Percentiles rank a stretch among this genome's conserved stretches.
These are phyloP conservation scores for Diglossa cyanea DNA, from an alignment of 2,797 vertebrate species.

Conservation along the genomic window DNA sequence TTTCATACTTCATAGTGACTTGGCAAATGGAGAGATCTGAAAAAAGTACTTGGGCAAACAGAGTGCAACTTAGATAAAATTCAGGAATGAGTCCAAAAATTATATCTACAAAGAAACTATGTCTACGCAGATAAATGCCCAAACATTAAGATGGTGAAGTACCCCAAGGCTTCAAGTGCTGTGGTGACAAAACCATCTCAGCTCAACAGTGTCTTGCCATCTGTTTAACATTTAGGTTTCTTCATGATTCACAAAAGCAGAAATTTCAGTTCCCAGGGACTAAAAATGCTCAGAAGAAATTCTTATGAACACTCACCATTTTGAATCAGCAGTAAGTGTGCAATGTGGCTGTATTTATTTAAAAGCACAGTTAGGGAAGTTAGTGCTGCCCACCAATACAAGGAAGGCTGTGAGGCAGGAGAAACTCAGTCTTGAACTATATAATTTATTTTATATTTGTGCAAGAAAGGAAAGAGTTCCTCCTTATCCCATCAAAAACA, in stretches of 20 bases:
- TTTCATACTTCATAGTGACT: not conserved
- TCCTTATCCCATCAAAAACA: not conserved
- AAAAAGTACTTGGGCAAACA: not conserved
- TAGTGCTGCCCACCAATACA: not conserved
- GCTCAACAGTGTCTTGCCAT: not conserved
- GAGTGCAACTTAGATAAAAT: not conserved
- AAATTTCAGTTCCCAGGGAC: not conserved
- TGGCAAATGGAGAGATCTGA: not conserved
- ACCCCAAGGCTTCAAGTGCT: not conserved
- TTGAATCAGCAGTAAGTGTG: not conserved
- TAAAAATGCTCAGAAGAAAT: not conserved
- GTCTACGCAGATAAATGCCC: not conserved
- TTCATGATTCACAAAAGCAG: not conserved
- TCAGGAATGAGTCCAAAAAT: not conserved
- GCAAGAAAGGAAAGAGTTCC: not conserved
- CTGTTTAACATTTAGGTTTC: not conserved
- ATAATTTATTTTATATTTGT: not conserved
- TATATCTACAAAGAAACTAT: not conserved
- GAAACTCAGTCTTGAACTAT: not conserved
- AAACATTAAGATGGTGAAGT: not conserved
- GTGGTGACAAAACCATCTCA: not conserved
- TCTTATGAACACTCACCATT: not conserved
- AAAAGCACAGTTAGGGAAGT: not conserved
- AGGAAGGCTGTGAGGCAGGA: not conserved
- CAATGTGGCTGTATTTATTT: not conserved